Evolutionary conservation across 2,113 vertebrate genomes (phyloP).

Genomic region (Silurus glanis): DNA sequence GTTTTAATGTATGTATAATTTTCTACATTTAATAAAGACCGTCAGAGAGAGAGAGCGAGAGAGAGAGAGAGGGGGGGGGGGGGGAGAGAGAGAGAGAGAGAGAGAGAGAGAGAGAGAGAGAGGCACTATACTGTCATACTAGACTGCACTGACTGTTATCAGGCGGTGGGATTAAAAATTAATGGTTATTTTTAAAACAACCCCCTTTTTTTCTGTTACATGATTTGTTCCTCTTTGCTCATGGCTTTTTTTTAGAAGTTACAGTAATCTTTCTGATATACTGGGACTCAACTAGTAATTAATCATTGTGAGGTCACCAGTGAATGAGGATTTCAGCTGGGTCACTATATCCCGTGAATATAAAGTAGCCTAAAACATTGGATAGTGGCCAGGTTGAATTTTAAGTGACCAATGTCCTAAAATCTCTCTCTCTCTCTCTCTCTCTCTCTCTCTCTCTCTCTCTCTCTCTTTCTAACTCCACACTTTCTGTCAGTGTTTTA

Average conservation of each 20-base stretch:
- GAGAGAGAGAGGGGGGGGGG: too few relatives aligned
- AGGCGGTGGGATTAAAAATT: neutral
- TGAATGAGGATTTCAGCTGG: slow-evolving; percentile 64
- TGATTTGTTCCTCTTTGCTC: neutral
- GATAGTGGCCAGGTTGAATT: slow-evolving; percentile 69
- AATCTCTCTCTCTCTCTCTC: slow-evolving; percentile 3
- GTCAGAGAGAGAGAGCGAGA: too few relatives aligned
- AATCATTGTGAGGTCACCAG: slow-evolving; percentile 62
- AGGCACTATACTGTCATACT: too few relatives aligned
- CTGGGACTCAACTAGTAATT: neutral
- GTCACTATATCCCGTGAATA: slow-evolving; percentile 71
- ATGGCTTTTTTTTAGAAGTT: neutral
- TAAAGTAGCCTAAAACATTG: slow-evolving; percentile 73
- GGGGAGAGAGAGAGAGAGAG: too few relatives aligned
- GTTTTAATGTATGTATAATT: neutral
- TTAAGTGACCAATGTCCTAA: slow-evolving; percentile 69
- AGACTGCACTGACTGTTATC: neutral
- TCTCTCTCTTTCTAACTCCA: neutral
- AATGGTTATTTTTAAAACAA: slow-evolving; percentile 33
- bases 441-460: slow-evolving; percentile 6
- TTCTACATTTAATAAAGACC: too few relatives aligned
- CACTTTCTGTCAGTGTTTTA: neutral
- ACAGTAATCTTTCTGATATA: slow-evolving; percentile 20
- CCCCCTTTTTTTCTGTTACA: neutral
- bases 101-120: too few relatives aligned